Conservation (phyloP, 2,888 invertebrate species). For the Lapara coniferarum region DNA sequence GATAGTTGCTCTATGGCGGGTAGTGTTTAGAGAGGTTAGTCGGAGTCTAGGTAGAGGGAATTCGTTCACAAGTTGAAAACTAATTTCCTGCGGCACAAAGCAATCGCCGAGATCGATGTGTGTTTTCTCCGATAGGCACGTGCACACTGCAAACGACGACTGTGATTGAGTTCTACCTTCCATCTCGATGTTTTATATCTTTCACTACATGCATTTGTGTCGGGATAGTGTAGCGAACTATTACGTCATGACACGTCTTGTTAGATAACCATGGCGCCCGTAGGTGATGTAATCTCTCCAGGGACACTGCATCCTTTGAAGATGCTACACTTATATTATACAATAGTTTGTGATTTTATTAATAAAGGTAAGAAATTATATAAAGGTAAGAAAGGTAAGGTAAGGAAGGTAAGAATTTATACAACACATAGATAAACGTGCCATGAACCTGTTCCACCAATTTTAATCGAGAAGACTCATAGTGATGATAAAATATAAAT, state of each 20-base stretch:
- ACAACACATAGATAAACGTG: too few relatives aligned
- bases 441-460: too few relatives aligned
- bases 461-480: too few relatives aligned
- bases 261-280: too few relatives aligned
- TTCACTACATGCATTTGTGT: neutral
- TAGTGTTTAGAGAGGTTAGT: conserved; percentile 16
- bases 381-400: too few relatives aligned
- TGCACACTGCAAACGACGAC: conserved; percentile 44
- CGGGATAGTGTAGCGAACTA: neutral
- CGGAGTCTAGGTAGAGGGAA: conserved; percentile 40
- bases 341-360: neutral
- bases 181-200: conserved; percentile 19
- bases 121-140: conserved; percentile 56
- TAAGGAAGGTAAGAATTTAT: too few relatives aligned
- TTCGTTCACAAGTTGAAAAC: conserved; percentile 67
- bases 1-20: neutral
- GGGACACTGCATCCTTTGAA: too few relatives aligned
- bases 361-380: too few relatives aligned
- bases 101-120: conserved; percentile 66
- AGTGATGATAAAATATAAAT: too few relatives aligned
- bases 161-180: conserved; percentile 58
- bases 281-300: too few relatives aligned
- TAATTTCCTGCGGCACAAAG: conserved; percentile 79
- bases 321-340: too few relatives aligned
- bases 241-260: too few relatives aligned